phyloP scores from a whole-genome alignment of 2,113 vertebrate species.

The Mirza zaza region DNA sequence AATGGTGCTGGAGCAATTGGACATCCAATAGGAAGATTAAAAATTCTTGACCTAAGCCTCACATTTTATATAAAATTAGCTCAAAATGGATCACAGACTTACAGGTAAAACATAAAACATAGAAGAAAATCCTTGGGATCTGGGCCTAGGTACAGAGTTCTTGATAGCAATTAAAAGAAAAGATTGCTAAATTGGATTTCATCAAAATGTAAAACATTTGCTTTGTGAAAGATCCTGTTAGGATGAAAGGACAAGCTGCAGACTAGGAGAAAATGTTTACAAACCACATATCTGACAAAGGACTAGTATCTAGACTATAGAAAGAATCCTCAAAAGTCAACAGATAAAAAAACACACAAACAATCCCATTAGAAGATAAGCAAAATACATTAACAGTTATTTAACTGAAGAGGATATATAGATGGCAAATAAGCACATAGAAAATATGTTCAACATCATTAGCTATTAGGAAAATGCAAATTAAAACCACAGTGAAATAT shows the following conservation, averaged over 20 bases:
- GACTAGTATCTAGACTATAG: background rate
- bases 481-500: background rate
- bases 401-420: background rate
- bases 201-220: background rate
- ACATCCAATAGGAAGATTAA: background rate
- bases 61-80: background rate
- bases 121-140: background rate
- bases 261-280: background rate
- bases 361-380: background rate
- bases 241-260: background rate
- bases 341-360: background rate
- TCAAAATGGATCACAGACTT: background rate
- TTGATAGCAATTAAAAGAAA: background rate
- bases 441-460: background rate
- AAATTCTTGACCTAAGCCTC: background rate
- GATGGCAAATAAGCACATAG: background rate
- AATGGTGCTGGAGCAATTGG: background rate
- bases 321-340: background rate
- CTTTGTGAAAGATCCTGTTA: background rate
- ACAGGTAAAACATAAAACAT: background rate
- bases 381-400: background rate
- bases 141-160: background rate
- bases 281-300: background rate
- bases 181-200: background rate
- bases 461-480: background rate